These are phyloP conservation scores for Stratiomys singularior DNA, from an alignment of 2,888 invertebrate genomes.

Conservation along the genomic window DNA sequence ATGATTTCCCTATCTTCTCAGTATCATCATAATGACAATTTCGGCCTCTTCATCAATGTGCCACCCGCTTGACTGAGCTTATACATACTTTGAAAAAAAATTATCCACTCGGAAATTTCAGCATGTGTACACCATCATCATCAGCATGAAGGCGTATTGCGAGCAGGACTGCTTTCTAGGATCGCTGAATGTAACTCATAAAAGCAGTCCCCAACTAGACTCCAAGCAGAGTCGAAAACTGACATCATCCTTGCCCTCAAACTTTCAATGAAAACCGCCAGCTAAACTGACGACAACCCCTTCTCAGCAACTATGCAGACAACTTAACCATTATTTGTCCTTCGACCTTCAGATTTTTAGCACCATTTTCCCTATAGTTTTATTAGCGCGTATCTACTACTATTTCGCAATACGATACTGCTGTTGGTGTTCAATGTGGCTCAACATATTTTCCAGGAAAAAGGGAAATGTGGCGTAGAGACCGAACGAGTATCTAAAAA, in stretches of 20 bases:
- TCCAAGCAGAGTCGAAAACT: background rate
- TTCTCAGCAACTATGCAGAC: background rate
- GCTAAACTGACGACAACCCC: conserved; percentile 19
- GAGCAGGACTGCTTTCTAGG: background rate
- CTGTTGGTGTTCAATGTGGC: background rate
- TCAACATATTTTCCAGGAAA: background rate
- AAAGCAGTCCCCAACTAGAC: background rate
- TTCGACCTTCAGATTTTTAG: conserved; percentile 39
- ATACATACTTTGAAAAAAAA: background rate
- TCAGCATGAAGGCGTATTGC: background rate
- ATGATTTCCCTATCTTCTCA: background rate
- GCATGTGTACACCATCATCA: conserved; percentile 17
- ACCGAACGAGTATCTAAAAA: conserved; percentile 15
- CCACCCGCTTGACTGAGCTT: background rate
- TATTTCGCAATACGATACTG: background rate
- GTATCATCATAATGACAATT: background rate
- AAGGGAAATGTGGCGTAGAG: background rate
- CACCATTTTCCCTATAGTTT: conserved; percentile 8
- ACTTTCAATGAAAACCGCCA: background rate
- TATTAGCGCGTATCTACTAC: background rate
- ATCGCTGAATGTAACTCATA: background rate
- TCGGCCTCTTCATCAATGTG: background rate
- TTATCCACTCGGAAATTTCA: conserved; percentile 14
- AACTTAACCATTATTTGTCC: conserved; percentile 39
- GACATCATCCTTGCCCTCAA: conserved; percentile 5